A percentile compares a stretch with the other conserved stretches of the same genome.
phyloP scores from a whole-genome alignment of 2,888 invertebrate genomes.

The Scelioninae gen. 2 region DNA sequence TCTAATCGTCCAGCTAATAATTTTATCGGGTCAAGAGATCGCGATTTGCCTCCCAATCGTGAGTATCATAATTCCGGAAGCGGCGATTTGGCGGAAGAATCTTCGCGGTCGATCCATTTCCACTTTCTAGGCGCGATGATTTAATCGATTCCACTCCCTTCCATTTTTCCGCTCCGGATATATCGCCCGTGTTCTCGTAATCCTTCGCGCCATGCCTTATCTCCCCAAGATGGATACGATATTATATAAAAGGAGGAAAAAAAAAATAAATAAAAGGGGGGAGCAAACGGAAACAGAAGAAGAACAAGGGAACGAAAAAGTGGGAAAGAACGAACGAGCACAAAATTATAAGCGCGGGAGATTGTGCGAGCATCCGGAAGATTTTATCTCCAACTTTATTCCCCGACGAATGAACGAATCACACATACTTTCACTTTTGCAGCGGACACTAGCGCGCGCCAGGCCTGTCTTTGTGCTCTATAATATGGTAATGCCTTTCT shows the following conservation, averaged over 20 bases:
- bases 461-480: constrained; percentile 55
- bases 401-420: constrained; percentile 61
- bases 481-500: constrained; percentile 56
- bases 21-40: constrained; percentile 44
- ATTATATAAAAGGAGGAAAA: constrained; percentile 27
- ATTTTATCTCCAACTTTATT: constrained; percentile 60
- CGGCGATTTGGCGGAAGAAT: constrained; percentile 50
- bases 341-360: constrained; percentile 28
- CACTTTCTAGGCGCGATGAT: constrained; percentile 57
- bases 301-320: background rate
- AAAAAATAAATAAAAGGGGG: background rate
- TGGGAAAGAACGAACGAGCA: background rate
- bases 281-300: background rate
- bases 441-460: constrained; percentile 54
- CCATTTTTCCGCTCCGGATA: constrained; percentile 47
- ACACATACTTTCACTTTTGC: constrained; percentile 68
- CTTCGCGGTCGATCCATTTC: constrained; percentile 53
- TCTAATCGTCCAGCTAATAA: constrained; percentile 37
- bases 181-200: constrained; percentile 51
- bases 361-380: constrained; percentile 58
- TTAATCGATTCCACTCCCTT: constrained; percentile 50
- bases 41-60: background rate
- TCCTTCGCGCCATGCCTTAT: constrained; percentile 41
- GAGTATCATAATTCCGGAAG: constrained; percentile 53
- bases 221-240: constrained; percentile 36